These are phyloP conservation scores for Sinosuthora webbiana DNA, from an alignment of 2,113 vertebrate genomes.

Conservation along the genomic window DNA sequence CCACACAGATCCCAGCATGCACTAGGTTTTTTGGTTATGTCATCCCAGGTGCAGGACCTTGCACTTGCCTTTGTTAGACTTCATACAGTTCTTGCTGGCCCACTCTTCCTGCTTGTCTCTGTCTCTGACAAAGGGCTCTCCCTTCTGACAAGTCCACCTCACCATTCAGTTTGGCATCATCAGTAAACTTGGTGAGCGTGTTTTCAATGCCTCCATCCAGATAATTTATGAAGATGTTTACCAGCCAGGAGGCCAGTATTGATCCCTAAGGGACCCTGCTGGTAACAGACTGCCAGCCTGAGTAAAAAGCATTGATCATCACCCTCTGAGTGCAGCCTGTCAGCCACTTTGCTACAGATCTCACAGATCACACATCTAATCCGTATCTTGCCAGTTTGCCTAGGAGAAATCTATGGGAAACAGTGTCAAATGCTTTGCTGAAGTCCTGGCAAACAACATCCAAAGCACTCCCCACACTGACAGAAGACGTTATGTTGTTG, in stretches of 20 bases:
- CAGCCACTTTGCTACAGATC: neutral
- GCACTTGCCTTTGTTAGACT: neutral
- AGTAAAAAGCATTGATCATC: neutral
- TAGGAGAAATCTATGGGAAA: neutral
- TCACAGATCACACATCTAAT: neutral
- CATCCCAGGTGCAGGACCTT: neutral
- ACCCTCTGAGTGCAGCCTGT: neutral
- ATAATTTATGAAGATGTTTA: neutral
- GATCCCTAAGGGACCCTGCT: neutral
- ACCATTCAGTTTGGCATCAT: neutral
- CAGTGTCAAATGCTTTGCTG: neutral
- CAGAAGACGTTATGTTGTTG: neutral
- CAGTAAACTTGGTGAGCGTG: neutral
- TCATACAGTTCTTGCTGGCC: neutral
- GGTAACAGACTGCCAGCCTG: neutral
- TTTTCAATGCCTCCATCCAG: neutral
- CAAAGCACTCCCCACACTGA: fast-evolving
- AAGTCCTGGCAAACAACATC: neutral
- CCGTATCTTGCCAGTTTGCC: neutral
- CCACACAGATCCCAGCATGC: neutral
- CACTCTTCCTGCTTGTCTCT: neutral
- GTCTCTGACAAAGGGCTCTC: neutral
- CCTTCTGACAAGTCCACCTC: neutral
- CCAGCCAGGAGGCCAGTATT: neutral
- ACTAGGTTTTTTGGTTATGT: neutral